Evolutionary conservation across 64 coral and sea anemone species (phyloP).

Genomic region (Orbicella faveolata): DNA sequence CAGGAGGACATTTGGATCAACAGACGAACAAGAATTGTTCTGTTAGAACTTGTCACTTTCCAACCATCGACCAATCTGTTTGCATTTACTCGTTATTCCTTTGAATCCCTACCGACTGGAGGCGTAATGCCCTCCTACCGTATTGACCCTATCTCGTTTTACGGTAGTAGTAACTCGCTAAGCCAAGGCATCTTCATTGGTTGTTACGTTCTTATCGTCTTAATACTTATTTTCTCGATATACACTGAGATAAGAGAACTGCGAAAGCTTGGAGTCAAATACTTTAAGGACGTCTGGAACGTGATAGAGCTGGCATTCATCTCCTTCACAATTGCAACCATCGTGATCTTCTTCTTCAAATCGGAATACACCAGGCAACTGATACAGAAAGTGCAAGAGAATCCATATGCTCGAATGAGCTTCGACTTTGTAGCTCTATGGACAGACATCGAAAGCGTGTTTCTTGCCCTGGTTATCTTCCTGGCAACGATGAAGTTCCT

Average conservation of each 20-base stretch:
- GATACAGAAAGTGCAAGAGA: constrained; percentile 46
- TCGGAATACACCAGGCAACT: constrained; percentile 30
- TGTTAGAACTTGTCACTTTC: constrained; percentile 47
- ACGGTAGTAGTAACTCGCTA: constrained; percentile 22
- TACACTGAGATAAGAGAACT: constrained; percentile 31
- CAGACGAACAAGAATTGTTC: constrained; percentile 18
- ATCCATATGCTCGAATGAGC: constrained; percentile 69
- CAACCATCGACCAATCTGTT: constrained; percentile 22
- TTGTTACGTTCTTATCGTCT: constrained; percentile 50
- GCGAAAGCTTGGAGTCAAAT: neutral
- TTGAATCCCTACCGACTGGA: constrained; percentile 63
- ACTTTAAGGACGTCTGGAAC: constrained; percentile 52
- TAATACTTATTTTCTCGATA: constrained; percentile 47
- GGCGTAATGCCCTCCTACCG: constrained; percentile 12
- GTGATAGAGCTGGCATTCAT: constrained; percentile 50
- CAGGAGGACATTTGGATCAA: constrained; percentile 39
- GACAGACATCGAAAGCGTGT: constrained; percentile 45
- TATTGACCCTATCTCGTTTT: constrained; percentile 52
- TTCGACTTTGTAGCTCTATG: constrained; percentile 50
- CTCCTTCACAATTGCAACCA: constrained; percentile 40
- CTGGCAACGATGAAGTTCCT: constrained; percentile 67
- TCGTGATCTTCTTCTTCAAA: constrained; percentile 49
- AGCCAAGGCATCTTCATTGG: constrained; percentile 32
- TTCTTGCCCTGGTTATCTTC: constrained; percentile 60
- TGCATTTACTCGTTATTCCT: constrained; percentile 24